Conservation (phyloP, 2,113 vertebrate genomes). For the Bubo scandiacus region DNA sequence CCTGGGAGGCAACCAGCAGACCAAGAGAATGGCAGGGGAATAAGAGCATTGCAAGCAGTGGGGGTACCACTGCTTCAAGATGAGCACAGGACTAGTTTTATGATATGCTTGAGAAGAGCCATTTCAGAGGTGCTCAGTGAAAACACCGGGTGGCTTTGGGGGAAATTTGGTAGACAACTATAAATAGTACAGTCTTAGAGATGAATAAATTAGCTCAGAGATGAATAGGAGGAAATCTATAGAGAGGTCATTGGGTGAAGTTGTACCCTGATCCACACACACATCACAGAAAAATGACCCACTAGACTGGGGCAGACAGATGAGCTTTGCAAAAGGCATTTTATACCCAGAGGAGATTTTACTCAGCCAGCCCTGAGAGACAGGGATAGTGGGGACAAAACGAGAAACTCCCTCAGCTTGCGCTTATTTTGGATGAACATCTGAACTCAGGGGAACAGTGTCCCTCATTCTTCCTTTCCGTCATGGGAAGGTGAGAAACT, state of each 20-base stretch:
- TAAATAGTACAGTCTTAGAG: too few species aligned
- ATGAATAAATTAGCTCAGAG: neutral
- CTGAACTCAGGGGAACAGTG: neutral
- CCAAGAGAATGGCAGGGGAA: neutral
- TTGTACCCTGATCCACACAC: neutral
- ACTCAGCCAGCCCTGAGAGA: too few species aligned
- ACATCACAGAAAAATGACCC: neutral
- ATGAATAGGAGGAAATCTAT: neutral
- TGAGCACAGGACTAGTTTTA: accelerated
- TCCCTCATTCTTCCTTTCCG: neutral
- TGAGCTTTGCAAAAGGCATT: neutral
- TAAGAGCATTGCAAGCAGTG: neutral
- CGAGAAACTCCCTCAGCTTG: neutral
- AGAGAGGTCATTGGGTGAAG: neutral
- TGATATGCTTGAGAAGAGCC: neutral
- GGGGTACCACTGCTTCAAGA: neutral
- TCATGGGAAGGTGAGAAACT: neutral
- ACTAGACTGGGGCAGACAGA: neutral
- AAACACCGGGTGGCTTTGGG: neutral
- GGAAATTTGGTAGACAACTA: neutral
- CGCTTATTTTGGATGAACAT: neutral
- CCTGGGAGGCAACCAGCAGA: neutral
- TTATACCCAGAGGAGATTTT: neutral
- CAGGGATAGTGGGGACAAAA: neutral
- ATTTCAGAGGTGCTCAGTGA: neutral